These are phyloP conservation scores for Papilio polyxenes DNA, from an alignment of 1,140 invertebrate genomes.

Conservation along the genomic window DNA sequence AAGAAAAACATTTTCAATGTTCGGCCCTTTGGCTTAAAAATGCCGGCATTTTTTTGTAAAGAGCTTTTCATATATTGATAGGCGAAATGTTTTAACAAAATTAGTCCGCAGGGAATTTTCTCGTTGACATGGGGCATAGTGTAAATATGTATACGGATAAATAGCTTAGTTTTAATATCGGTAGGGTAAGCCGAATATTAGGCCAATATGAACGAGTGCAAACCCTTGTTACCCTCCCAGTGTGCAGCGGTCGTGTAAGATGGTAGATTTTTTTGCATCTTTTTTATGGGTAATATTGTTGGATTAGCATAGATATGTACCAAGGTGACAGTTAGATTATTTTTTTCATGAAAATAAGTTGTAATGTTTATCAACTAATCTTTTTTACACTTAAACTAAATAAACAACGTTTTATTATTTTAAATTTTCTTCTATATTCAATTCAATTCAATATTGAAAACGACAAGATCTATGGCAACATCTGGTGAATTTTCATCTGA, in stretches of 20 bases:
- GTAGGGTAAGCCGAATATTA: slow-evolving; percentile 77
- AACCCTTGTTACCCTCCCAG: slow-evolving; percentile 74
- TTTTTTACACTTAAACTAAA: not conserved
- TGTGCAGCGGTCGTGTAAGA: slow-evolving; percentile 47
- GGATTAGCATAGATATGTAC: slow-evolving; percentile 47
- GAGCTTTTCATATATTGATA: slow-evolving; percentile 46
- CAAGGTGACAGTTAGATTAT: not conserved
- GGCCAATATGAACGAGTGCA: slow-evolving; percentile 77
- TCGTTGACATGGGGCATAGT: slow-evolving; percentile 66
- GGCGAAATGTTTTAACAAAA: slow-evolving; percentile 73
- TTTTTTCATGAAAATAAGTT: not conserved
- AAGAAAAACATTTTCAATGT: slow-evolving; percentile 37
- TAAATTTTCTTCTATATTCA: too few relatives aligned
- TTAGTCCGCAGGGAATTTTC: slow-evolving; percentile 70
- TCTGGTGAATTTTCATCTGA: not conserved
- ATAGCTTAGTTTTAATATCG: slow-evolving; percentile 78
- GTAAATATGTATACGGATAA: slow-evolving; percentile 76
- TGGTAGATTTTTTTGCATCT: slow-evolving; percentile 50
- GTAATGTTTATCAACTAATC: not conserved
- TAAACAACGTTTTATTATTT: too few relatives aligned
- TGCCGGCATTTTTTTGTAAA: slow-evolving; percentile 32
- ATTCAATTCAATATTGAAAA: not conserved
- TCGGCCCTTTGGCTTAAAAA: slow-evolving; percentile 20
- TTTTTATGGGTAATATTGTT: slow-evolving; percentile 51
- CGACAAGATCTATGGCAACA: not conserved